phyloP scores from a whole-genome alignment of 2,797 vertebrate genomes.

The Pangasius sanitwongsei region DNA sequence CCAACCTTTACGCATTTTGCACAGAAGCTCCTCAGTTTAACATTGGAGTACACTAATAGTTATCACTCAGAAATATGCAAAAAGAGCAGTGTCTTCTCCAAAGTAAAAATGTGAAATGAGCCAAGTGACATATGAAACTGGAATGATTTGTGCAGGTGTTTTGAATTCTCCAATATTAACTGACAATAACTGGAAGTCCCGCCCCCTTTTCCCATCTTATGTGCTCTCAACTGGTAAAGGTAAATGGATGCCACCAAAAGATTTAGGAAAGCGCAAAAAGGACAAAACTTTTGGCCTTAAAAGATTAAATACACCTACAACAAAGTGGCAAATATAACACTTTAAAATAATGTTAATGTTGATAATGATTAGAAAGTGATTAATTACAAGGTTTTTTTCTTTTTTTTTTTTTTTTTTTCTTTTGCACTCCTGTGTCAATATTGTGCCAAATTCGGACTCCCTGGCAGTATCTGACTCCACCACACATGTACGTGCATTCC shows the following conservation, averaged over 20 bases:
- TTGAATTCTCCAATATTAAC: too few relatives aligned
- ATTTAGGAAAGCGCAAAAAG: neutral
- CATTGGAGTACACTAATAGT: neutral
- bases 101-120: too few relatives aligned
- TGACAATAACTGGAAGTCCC: too few relatives aligned
- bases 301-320: neutral
- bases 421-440: neutral
- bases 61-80: neutral
- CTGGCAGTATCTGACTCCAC: neutral
- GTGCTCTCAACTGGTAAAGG: too few relatives aligned
- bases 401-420: neutral
- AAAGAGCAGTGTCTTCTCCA: neutral
- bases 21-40: neutral
- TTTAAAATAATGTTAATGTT: neutral
- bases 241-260: too few relatives aligned
- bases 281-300: neutral
- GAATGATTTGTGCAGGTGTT: neutral
- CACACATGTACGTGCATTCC: neutral
- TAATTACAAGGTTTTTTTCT: neutral
- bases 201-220: too few relatives aligned
- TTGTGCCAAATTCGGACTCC: neutral
- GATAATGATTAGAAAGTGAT: neutral
- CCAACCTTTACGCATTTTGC: neutral
- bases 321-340: neutral
- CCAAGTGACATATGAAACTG: neutral